Percentiles rank a stretch among this genome's conserved stretches.
Evolutionary conservation across 1,140 invertebrate species (phyloP).

Genomic region (Scylla paramamosain): DNA sequence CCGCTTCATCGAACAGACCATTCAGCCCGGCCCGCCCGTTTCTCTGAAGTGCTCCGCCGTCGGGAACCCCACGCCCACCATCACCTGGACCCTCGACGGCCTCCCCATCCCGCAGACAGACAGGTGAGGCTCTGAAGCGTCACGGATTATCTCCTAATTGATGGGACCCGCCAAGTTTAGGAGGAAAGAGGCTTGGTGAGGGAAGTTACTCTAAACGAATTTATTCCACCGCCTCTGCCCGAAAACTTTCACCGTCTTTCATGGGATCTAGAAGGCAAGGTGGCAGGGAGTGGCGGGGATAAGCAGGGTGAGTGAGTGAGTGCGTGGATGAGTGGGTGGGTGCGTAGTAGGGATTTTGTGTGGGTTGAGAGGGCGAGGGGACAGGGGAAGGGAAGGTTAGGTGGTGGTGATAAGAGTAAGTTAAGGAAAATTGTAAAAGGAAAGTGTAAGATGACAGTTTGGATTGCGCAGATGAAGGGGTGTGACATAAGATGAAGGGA

Average conservation of each 20-base stretch:
- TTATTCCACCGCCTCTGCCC: not conserved
- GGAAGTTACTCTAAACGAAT: not conserved
- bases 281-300: not conserved
- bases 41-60: slow-evolving; percentile 91
- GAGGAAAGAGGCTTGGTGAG: not conserved
- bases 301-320: no score
- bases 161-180: not conserved
- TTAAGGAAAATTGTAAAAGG: no score
- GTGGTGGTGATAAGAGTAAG: no score
- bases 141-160: not conserved
- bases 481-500: no score
- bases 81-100: slow-evolving; percentile 91
- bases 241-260: not conserved
- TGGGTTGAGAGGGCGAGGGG: no score
- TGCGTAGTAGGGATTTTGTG: not conserved
- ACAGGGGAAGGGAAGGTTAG: no score
- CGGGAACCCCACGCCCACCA: slow-evolving; percentile 91
- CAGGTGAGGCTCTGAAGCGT: slow-evolving; percentile 3
- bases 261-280: no score
- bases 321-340: not conserved
- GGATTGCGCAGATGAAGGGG: no score
- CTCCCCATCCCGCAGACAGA: slow-evolving; percentile 69
- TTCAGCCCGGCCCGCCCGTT: slow-evolving; percentile 88
- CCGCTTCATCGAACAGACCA: slow-evolving; percentile 91
- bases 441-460: no score